phyloP scores from a whole-genome alignment of 1,140 invertebrate genomes.

The Megathymus violae region DNA sequence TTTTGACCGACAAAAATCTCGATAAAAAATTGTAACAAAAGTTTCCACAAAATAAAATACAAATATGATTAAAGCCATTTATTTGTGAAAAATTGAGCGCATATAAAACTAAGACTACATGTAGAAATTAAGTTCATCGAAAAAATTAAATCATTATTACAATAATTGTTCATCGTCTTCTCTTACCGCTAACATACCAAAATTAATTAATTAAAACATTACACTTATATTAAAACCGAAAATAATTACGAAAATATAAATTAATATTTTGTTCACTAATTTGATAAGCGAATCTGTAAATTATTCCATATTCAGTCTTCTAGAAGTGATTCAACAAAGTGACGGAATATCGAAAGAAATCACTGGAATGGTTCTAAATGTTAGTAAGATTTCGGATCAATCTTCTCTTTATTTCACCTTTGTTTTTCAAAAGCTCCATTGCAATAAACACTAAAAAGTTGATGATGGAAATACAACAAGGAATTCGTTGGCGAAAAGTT shows the following conservation, averaged over 20 bases:
- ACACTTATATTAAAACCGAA: conserved; percentile 7
- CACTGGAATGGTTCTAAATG: conserved; percentile 36
- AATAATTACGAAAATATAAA: conserved; percentile 25
- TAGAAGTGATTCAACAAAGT: conserved; percentile 39
- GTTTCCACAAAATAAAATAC: conserved; percentile 47
- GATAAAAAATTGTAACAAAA: too few species aligned
- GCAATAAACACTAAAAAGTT: too few species aligned
- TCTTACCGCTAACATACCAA: conserved; percentile 16
- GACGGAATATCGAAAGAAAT: conserved; percentile 27
- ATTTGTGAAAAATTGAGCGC: conserved; percentile 78
- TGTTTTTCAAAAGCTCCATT: too few species aligned
- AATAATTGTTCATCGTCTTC: conserved; percentile 31
- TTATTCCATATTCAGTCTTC: conserved; percentile 56
- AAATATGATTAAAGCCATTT: conserved; percentile 63
- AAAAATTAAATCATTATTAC: conserved; percentile 43
- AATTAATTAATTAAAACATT: conserved; percentile 35
- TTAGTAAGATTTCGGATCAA: too few species aligned
- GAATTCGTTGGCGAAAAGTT: too few species aligned
- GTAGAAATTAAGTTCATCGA: conserved; percentile 47
- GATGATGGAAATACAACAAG: too few species aligned
- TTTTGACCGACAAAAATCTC: too few species aligned
- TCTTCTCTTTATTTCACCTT: too few species aligned
- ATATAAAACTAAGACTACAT: conserved; percentile 64
- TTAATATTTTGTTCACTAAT: neutral
- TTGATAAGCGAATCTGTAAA: conserved; percentile 27